A percentile compares a stretch with the other conserved stretches of the same genome.
These are phyloP conservation scores for Leucopternis melanops DNA, from an alignment of 2,113 vertebrate genomes.

Conservation along the genomic window DNA sequence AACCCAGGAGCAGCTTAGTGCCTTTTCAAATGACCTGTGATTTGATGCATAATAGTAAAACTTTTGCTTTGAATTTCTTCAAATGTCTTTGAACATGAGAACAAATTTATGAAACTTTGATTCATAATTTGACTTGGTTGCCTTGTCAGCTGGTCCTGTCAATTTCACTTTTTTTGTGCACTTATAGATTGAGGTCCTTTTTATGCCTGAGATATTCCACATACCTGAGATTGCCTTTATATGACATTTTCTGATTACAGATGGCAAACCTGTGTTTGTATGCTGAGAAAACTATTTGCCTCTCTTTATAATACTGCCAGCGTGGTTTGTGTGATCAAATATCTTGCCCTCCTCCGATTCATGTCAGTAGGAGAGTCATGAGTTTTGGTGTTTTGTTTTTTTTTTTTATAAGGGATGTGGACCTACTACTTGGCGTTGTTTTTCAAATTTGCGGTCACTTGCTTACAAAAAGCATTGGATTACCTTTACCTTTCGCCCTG, in stretches of 20 bases:
- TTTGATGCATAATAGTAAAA: neutral
- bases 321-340: neutral
- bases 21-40: neutral
- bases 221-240: neutral
- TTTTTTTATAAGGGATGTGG: neutral
- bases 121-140: neutral
- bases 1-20: neutral
- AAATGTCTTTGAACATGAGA: neutral
- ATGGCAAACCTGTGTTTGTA: neutral
- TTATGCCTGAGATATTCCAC: neutral
- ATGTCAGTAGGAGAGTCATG: neutral
- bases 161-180: neutral
- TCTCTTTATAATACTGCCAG: neutral
- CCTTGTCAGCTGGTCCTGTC: neutral
- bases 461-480: neutral
- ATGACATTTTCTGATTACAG: neutral
- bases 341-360: neutral
- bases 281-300: neutral
- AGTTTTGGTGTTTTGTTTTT: neutral
- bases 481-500: conserved; percentile 55
- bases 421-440: neutral
- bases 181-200: neutral
- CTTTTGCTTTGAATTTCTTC: neutral
- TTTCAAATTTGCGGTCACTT: conserved; percentile 23
- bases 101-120: neutral